Evolutionary conservation across 2,888 invertebrate genomes (phyloP), one percentile per base, ranked within the genome.

Genomic region (Mythimna albipuncta): DNA sequence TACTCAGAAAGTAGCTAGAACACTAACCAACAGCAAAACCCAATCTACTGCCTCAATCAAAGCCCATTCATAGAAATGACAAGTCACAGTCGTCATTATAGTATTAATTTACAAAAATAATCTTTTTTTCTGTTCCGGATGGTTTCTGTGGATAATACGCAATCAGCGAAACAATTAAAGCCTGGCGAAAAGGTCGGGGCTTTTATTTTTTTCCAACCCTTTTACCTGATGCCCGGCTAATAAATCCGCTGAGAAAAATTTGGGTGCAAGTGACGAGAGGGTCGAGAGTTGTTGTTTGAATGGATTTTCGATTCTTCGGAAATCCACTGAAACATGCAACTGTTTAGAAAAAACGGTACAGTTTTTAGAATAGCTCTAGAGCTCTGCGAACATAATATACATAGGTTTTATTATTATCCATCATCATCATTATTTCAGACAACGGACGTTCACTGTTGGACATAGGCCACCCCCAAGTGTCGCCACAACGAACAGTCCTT

Each of bases 91-190:
- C 16, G 38, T 62, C 54, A 68, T 73, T 76, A 63, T 62, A 69
- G 76, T 73, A 72, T 83, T 68, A 69, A 74, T 76, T 77, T 58
- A 58, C 32, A 66, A 78, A 77, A 76, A 75, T 57, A 66, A 64
- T 47, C 57, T 74, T 76, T 64, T 83, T 72, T 76, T 67, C 74
- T 72, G 82, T 84, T 86, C 84, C 81, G 81, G 81, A 83, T 79
- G 83, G 82, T 85, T 84, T 81, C 81, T 67, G 82, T 81, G 86
- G 86, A 89, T 91, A 87, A 89, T 90, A 89, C 87, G 85, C 87
- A 91, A 91, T 90, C 91, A 90, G 87, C 85, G 82, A 88, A 90
- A 90, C 90, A 91, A 91, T 91, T 90, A 89, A 90, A 88, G 77
- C 86, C 58, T 81, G 80, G 72, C 86, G 77, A 86, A 88, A 89